These are phyloP conservation scores for Gastracanthus pulcherrimus DNA, from an alignment of 2,888 invertebrate species.

Conservation along the genomic window DNA sequence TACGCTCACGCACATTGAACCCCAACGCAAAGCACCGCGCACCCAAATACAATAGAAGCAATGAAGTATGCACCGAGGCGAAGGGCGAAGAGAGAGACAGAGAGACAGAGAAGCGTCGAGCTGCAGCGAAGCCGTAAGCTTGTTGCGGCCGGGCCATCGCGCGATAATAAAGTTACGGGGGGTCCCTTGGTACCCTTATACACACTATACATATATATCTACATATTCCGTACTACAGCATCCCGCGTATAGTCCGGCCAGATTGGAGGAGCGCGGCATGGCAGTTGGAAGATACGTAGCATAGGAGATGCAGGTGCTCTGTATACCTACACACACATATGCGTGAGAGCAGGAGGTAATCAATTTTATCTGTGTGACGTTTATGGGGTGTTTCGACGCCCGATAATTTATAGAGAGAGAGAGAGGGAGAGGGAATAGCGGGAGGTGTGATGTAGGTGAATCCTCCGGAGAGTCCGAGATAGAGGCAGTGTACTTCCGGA, in stretches of 20 bases:
- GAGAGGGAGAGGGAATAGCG: no score
- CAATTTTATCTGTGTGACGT: constrained; percentile 44
- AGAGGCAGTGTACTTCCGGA: no score
- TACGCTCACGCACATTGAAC: no score
- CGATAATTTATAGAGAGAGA: constrained; percentile 29
- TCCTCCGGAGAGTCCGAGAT: no score
- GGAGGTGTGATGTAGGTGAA: no score
- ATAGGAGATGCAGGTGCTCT: neutral
- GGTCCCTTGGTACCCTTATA: neutral
- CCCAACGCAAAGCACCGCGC: no score
- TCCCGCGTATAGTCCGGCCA: neutral
- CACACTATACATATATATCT: neutral
- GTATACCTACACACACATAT: neutral
- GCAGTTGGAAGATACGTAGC: neutral
- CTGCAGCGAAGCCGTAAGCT: constrained; percentile 28
- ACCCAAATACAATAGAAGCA: constrained; percentile 3
- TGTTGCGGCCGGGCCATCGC: constrained; percentile 31
- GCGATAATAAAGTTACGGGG: constrained; percentile 50
- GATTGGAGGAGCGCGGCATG: neutral
- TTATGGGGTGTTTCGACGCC: constrained; percentile 43
- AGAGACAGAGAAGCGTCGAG: neutral
- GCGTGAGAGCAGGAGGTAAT: constrained; percentile 15
- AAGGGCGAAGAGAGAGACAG: neutral
- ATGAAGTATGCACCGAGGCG: neutral
- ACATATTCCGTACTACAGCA: neutral